These are phyloP conservation scores for Drosophila kurseongensis DNA, from an alignment of 1,140 invertebrate genomes.

Conservation along the genomic window DNA sequence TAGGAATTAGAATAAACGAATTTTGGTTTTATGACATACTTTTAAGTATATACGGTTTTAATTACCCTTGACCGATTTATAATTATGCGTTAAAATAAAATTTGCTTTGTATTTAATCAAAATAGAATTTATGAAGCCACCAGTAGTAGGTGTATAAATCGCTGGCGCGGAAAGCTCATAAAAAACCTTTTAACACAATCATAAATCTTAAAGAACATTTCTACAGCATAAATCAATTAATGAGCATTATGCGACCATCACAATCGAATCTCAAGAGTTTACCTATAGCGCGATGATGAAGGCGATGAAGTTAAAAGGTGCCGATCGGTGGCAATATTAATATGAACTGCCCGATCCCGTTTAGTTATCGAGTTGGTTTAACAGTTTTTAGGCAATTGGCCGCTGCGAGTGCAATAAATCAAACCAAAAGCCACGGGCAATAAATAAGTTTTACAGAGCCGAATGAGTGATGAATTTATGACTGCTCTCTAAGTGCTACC, in stretches of 20 bases:
- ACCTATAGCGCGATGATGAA: slow-evolving; percentile 6
- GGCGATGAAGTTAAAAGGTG: slow-evolving; percentile 59
- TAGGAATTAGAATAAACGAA: no score
- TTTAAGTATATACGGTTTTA: no score
- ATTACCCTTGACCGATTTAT: no score
- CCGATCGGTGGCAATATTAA: slow-evolving; percentile 41
- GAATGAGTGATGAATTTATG: slow-evolving; percentile 80
- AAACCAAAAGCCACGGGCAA: slow-evolving; percentile 36
- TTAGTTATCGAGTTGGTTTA: slow-evolving; percentile 53
- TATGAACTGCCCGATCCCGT: slow-evolving; percentile 18
- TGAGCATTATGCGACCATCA: slow-evolving; percentile 60
- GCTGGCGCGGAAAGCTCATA: slow-evolving; percentile 17
- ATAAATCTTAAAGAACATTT: slow-evolving; percentile 66
- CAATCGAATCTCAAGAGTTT: slow-evolving; percentile 9
- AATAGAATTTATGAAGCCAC: slow-evolving; percentile 4
- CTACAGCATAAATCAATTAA: slow-evolving; percentile 66
- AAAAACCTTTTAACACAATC: slow-evolving; percentile 77
- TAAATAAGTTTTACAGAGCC: slow-evolving; percentile 33
- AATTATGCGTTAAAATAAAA: no score
- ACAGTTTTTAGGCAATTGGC: slow-evolving; percentile 48
- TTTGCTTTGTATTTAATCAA: no score
- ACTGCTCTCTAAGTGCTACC: slow-evolving; percentile 50
- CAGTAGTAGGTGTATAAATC: slow-evolving; percentile 1
- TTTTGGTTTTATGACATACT: no score
- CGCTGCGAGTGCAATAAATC: slow-evolving; percentile 62